These are phyloP conservation scores for Piaya cayana DNA, from an alignment of 2,113 vertebrate genomes.

Conservation along the genomic window DNA sequence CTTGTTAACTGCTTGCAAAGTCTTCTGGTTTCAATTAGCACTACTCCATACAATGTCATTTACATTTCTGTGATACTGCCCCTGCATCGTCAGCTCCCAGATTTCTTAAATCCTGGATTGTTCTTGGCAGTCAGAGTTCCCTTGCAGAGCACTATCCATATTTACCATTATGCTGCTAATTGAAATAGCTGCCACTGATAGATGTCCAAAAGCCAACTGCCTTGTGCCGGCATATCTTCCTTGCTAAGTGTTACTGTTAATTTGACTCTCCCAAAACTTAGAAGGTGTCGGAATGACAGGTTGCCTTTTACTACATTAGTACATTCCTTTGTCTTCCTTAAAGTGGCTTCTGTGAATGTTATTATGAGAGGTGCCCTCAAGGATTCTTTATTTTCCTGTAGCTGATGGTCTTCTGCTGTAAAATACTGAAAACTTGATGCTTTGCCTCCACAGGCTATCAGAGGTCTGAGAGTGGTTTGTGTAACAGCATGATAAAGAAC, in stretches of 20 bases:
- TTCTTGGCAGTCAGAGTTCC: background rate
- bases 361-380: background rate
- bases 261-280: background rate
- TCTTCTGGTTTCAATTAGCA: background rate
- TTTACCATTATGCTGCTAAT: background rate
- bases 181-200: background rate
- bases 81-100: background rate
- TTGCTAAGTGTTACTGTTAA: background rate
- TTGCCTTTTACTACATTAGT: background rate
- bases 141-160: background rate
- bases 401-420: background rate
- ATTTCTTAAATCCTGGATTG: background rate
- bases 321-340: background rate
- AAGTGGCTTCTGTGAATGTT: background rate
- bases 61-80: accelerated
- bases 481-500: background rate
- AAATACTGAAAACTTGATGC: background rate
- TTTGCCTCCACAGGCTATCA: background rate
- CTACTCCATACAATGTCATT: background rate
- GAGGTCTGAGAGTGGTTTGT: background rate
- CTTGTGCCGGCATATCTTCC: background rate
- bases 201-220: background rate
- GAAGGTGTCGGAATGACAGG: background rate
- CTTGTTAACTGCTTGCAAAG: background rate
- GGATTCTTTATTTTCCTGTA: background rate